Base-by-base conservation (phyloP, 2,797 vertebrate species). In the Knipowitschia caucasica region DNA sequence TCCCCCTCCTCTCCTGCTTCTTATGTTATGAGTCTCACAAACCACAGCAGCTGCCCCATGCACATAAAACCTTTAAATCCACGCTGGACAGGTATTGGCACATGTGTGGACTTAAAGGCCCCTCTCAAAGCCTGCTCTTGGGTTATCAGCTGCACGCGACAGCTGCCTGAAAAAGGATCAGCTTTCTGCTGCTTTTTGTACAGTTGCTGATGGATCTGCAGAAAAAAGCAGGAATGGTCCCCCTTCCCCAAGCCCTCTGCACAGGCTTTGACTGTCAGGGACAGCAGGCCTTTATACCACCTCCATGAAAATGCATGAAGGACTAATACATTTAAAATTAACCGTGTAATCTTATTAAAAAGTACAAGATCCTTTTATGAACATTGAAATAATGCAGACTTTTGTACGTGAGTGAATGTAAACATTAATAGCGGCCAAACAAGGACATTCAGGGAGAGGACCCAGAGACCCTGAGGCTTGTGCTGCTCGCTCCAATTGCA, bases 141-240 rank as follows among this genome's bases (percentile, higher is more conserved):
- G 65, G 78, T 90, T 88, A 89, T 89, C 86, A 88, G 85, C 88
- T 88, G 87, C 87, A 88, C 84, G 84, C 84, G 87, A 88, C 90
- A 91, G 90, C 89, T 91, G 90, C 85, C 73, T 63, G 75, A 76
- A 67, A 78, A 81, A 56, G 60, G 82, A 83, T 89, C 86, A 65
- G 64, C 73, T 90, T 88, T 86, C 86, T 80, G 56, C 69, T 79
- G 78, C 59, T 85, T 89, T 87, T 84, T 77, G 56, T 83, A 79
- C 83, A 77, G 84, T 87, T 87, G 85, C 59, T 86, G 85, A 89
- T 78, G 73, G 86, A 89, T 69, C 66, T 62, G 71, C 69, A 60
- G 82, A 59, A 81, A 83, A 79, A 75, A 72, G 71, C 61, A 73
- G 68, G 72, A 74, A 78, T 67, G 75, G 75, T 77, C 63, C 61